These are phyloP conservation scores for Meriones psammophilus DNA, from an alignment of 2,797 vertebrate genomes.

Conservation along the genomic window DNA sequence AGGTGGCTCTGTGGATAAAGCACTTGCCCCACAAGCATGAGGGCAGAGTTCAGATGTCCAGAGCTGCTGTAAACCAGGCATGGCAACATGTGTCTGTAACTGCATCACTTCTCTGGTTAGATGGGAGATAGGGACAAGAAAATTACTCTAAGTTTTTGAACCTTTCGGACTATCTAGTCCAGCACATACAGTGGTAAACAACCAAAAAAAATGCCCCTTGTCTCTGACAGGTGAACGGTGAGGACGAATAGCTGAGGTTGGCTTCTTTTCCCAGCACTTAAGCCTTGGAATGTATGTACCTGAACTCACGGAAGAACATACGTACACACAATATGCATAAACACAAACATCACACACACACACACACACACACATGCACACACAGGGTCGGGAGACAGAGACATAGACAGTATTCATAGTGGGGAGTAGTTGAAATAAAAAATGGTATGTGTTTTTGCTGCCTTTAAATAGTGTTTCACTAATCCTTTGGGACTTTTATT, in stretches of 20 bases:
- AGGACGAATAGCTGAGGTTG: neutral
- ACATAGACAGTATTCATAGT: neutral
- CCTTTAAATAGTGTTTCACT: neutral
- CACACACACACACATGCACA: neutral
- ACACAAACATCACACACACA: neutral
- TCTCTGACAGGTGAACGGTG: neutral
- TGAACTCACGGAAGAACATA: neutral
- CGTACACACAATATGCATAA: neutral
- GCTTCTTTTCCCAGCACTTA: neutral
- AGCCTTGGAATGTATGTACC: neutral
- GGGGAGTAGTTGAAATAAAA: neutral
- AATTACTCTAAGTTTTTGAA: neutral
- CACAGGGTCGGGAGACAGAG: neutral
- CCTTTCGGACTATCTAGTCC: neutral
- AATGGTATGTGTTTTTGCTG: neutral
- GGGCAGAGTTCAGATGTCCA: neutral
- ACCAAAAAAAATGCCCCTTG: fast-evolving
- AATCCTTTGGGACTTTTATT: neutral
- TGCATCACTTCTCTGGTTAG: neutral
- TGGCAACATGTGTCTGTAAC: neutral
- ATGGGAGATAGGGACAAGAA: neutral
- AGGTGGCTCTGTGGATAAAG: neutral
- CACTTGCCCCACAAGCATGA: neutral
- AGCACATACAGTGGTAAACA: neutral
- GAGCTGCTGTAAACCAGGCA: neutral